phyloP scores from a whole-genome alignment of 2,797 vertebrate species.

The Lophotriccus pileatus region DNA sequence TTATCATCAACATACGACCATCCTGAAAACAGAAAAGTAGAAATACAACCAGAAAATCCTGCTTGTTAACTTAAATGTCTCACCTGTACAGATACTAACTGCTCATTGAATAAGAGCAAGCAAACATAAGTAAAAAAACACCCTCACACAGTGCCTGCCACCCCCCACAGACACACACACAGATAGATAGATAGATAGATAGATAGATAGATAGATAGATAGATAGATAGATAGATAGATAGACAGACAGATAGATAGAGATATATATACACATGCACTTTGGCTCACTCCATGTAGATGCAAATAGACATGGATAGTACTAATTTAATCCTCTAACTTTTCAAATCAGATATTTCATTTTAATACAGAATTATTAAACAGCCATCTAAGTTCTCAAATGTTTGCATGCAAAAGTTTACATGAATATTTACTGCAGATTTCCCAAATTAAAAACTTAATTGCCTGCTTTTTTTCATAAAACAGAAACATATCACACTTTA shows the following conservation, averaged over 20 bases:
- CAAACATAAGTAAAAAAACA: neutral
- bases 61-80: neutral
- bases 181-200: rapidly evolving
- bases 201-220: too few species aligned
- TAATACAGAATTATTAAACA: neutral
- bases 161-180: neutral
- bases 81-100: neutral
- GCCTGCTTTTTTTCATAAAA: constrained; percentile 38
- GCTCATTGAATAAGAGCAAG: neutral
- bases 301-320: neutral
- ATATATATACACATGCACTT: neutral
- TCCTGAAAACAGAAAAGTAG: neutral
- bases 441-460: constrained; percentile 21
- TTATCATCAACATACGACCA: neutral
- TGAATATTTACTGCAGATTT: constrained; percentile 21
- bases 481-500: constrained; percentile 10
- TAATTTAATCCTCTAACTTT: neutral
- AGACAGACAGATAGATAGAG: too few species aligned
- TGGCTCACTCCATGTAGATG: neutral
- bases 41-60: neutral
- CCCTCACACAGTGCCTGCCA: neutral
- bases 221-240: too few species aligned
- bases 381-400: neutral
- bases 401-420: neutral
- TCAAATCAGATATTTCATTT: neutral